A percentile compares a stretch with the other conserved stretches of the same genome.
These are phyloP conservation scores for Zosterops japonicus DNA, from an alignment of 2,113 vertebrate species.

Conservation along the genomic window DNA sequence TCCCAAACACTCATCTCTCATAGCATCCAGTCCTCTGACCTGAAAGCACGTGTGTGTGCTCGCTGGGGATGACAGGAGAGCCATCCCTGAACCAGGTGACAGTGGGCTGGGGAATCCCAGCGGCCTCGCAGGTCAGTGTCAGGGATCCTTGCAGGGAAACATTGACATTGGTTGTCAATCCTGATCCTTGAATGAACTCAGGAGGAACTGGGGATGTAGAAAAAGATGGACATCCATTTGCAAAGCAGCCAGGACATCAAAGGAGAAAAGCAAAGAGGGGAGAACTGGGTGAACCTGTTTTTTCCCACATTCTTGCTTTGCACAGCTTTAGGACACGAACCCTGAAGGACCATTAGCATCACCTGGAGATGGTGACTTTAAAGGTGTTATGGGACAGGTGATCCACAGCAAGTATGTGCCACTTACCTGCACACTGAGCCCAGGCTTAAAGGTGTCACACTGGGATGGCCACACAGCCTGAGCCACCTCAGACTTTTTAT, in stretches of 20 bases:
- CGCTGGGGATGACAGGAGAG: conserved; percentile 71
- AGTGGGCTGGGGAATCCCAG: conserved; percentile 53
- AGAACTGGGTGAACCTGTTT: not conserved
- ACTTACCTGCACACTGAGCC: not conserved
- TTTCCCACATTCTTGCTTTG: not conserved
- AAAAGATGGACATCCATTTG: not conserved
- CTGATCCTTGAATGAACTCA: conserved; percentile 71
- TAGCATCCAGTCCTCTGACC: conserved; percentile 25
- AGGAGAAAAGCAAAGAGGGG: not conserved
- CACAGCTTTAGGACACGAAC: not conserved
- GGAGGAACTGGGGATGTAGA: conserved; percentile 79
- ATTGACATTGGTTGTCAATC: not conserved
- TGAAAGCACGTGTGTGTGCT: conserved; percentile 76
- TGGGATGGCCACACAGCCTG: not conserved
- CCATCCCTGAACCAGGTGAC: conserved; percentile 67
- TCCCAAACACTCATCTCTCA: accelerated
- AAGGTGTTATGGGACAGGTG: not conserved
- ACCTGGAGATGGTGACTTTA: not conserved
- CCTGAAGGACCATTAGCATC: not conserved
- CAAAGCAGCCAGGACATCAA: not conserved
- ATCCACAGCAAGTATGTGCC: not conserved
- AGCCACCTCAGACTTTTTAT: not conserved
- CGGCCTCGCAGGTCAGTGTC: conserved; percentile 70
- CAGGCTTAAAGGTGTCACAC: not conserved
- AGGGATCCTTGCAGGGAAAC: conserved; percentile 56